Evolutionary conservation across 2,113 vertebrate genomes (phyloP).

Genomic region (Vidua chalybeata): DNA sequence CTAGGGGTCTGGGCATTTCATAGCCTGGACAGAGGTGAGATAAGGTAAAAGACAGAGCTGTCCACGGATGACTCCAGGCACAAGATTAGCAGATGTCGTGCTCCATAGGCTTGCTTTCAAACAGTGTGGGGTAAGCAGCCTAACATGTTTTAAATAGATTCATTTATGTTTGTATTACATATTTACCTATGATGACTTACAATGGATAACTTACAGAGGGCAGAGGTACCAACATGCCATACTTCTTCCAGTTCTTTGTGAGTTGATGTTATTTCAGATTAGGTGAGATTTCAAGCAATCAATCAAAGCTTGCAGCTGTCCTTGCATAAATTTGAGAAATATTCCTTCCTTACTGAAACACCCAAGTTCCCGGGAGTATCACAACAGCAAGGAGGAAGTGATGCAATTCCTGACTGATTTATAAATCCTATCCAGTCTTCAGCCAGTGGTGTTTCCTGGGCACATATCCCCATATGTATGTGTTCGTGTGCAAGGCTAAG

Average conservation of each 20-base stretch:
- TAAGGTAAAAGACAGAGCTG: neutral
- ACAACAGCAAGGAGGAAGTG: neutral
- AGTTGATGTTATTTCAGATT: neutral
- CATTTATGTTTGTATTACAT: neutral
- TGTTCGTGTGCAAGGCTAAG: neutral
- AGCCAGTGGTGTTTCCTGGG: neutral
- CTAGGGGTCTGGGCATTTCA: neutral
- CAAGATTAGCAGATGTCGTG: neutral
- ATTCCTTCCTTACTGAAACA: neutral
- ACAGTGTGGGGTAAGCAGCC: neutral
- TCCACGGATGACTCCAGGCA: neutral
- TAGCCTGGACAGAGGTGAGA: neutral
- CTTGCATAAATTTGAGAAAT: neutral
- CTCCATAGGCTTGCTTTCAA: neutral
- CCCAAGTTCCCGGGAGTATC: neutral
- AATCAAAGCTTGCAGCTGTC: neutral
- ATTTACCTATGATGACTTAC: neutral
- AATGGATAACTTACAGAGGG: neutral
- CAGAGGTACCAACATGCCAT: neutral
- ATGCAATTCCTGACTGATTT: neutral
- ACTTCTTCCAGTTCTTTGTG: neutral
- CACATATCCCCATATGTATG: accelerated
- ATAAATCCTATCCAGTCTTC: neutral
- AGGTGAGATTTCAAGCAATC: neutral
- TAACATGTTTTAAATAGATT: neutral